Percentiles rank a stretch among this genome's conserved stretches.
phyloP scores from a whole-genome alignment of 2,888 invertebrate genomes.

The Eilema sororculum region DNA sequence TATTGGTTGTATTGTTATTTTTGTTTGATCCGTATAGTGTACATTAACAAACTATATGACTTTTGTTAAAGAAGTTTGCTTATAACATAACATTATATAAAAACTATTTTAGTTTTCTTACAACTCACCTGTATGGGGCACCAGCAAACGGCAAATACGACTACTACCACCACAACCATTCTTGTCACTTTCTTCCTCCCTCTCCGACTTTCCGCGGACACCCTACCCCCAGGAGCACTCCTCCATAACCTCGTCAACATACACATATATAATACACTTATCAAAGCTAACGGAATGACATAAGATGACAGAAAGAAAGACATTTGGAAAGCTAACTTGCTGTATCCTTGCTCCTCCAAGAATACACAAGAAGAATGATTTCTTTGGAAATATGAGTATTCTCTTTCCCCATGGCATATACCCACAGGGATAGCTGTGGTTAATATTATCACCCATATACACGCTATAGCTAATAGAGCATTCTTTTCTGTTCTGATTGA shows the following conservation, averaged over 20 bases:
- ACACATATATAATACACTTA: conserved; percentile 94
- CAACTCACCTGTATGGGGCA: conserved; percentile 94
- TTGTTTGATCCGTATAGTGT: no score
- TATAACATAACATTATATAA: no score
- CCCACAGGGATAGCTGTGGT: conserved; percentile 93
- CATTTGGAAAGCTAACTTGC: conserved; percentile 90
- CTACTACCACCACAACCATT: conserved; percentile 96
- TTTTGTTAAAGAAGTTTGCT: no score
- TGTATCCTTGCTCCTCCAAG: conserved; percentile 88
- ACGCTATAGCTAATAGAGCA: conserved; percentile 92
- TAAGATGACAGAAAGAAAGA: conserved; percentile 96
- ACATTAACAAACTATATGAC: no score
- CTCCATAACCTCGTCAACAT: conserved; percentile 96
- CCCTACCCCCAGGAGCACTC: conserved; percentile 92
- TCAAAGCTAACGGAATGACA: conserved; percentile 94
- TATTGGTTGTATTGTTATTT: no score
- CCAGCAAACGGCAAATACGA: conserved; percentile 98
- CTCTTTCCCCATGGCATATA: conserved; percentile 91
- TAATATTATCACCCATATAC: conserved; percentile 94
- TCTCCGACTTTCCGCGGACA: conserved; percentile 93
- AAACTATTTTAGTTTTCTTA: not conserved
- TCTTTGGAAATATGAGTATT: conserved; percentile 88
- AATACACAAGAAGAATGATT: conserved; percentile 91
- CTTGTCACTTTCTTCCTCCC: conserved; percentile 96
- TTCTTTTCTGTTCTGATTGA: conserved; percentile 93